Evolutionary conservation across 2,113 vertebrate species (phyloP).

Genomic region (Lepus timidus): DNA sequence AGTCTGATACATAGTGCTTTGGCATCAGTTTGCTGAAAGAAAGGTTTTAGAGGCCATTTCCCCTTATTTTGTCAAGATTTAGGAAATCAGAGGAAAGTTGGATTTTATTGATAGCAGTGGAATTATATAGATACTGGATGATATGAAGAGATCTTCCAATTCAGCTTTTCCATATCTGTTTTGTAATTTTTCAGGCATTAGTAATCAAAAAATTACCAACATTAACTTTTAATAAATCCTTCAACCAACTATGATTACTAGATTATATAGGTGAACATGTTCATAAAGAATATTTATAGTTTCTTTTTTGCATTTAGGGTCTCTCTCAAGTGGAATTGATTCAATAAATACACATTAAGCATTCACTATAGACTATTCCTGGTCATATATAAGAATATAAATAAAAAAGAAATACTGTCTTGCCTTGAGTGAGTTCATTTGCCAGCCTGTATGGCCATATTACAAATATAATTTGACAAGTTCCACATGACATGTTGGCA

Average conservation of each 20-base stretch:
- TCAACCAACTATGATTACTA: not conserved
- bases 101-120: not conserved
- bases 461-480: slow-evolving; percentile 31
- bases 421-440: not conserved
- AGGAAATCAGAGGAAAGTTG: not conserved
- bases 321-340: not conserved
- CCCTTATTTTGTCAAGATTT: not conserved
- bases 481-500: not conserved
- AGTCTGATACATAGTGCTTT: not conserved
- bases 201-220: not conserved
- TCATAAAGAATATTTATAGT: not conserved
- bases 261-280: not conserved
- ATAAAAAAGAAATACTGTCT: not conserved
- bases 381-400: not conserved
- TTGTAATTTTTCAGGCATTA: slow-evolving; percentile 15
- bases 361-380: not conserved
- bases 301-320: not conserved
- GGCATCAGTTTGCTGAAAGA: not conserved
- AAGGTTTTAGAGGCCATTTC: not conserved
- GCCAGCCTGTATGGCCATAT: not conserved
- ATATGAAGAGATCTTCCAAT: not conserved
- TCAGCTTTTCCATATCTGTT: slow-evolving; percentile 24
- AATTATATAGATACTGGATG: not conserved
- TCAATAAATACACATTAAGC: not conserved
- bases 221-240: not conserved